Percentiles rank a stretch among this genome's conserved stretches.
These are phyloP conservation scores for Imbricaverruca yamaguchii DNA, from an alignment of 2,888 invertebrate species.

Conservation along the genomic window DNA sequence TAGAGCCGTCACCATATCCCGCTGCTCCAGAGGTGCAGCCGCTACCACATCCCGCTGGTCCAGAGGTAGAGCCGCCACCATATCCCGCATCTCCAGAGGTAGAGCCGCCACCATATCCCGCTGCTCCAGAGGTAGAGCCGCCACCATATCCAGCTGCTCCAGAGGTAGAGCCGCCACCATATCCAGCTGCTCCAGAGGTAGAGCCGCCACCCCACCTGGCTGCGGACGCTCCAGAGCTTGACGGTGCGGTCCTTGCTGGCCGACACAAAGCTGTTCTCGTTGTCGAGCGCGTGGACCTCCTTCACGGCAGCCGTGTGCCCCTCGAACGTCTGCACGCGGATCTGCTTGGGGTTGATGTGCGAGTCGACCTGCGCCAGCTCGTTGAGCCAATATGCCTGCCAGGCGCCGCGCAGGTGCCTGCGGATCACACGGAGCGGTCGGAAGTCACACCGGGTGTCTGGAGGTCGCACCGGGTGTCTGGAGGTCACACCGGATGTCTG, in stretches of 20 bases:
- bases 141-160: too few species aligned
- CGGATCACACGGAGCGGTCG: not conserved
- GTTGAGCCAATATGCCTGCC: conserved; percentile 97
- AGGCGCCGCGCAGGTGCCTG: conserved; percentile 79
- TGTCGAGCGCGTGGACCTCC: conserved; percentile 75
- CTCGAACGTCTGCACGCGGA: conserved; percentile 78
- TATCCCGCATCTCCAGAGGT: too few species aligned
- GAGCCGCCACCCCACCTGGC: conserved; percentile 53
- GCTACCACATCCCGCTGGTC: too few species aligned
- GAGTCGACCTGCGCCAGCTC: conserved; percentile 53
- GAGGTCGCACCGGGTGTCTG: too few species aligned
- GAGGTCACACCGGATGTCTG: too few species aligned
- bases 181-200: not conserved
- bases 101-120: too few species aligned
- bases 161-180: too few species aligned
- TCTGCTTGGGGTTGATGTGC: conserved; percentile 88
- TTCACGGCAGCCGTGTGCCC: conserved; percentile 85
- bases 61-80: too few species aligned
- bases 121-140: too few species aligned
- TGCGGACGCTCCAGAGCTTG: conserved; percentile 86
- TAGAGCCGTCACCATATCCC: too few species aligned
- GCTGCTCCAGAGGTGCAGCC: too few species aligned
- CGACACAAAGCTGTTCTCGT: conserved; percentile 95
- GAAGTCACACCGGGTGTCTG: too few species aligned
- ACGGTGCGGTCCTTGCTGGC: conserved; percentile 93